These are phyloP conservation scores for Stratiomys singularior DNA, from an alignment of 2,888 invertebrate species.

Conservation along the genomic window DNA sequence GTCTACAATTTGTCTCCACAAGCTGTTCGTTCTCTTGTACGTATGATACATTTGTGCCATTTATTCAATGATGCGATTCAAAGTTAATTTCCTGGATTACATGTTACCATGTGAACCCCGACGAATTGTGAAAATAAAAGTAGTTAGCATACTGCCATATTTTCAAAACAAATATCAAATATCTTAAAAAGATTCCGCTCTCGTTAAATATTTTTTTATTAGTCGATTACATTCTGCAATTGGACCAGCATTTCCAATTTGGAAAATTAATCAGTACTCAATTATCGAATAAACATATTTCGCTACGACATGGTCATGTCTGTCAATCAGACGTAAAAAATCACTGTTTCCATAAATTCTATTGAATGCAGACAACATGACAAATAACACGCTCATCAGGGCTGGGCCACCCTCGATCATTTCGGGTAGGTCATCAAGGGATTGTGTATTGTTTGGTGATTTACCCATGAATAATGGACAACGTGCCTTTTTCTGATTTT, in stretches of 20 bases:
- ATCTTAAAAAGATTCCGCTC: background rate
- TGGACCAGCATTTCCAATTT: slow-evolving; percentile 32
- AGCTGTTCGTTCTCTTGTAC: no score
- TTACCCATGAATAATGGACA: slow-evolving; percentile 9
- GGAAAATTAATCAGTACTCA: slow-evolving; percentile 37
- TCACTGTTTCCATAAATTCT: background rate
- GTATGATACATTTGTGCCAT: no score
- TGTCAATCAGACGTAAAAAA: slow-evolving; percentile 30
- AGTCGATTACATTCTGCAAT: background rate
- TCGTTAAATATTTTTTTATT: background rate
- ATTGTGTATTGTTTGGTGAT: slow-evolving; percentile 8
- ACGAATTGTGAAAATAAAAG: no score
- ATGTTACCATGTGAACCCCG: no score
- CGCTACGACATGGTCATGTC: background rate
- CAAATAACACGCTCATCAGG: background rate
- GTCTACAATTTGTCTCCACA: no score
- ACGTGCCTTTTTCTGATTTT: slow-evolving; percentile 32
- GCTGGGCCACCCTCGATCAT: slow-evolving; percentile 32
- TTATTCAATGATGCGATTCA: no score
- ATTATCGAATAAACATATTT: slow-evolving; percentile 8
- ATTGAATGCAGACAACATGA: slow-evolving; percentile 12
- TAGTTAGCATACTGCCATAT: no score
- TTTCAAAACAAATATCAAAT: no score
- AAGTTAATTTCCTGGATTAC: no score
- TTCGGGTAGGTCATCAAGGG: background rate